Evolutionary conservation across 2,888 invertebrate genomes (phyloP).

Genomic region (Caenorhabditis doughertyi): DNA sequence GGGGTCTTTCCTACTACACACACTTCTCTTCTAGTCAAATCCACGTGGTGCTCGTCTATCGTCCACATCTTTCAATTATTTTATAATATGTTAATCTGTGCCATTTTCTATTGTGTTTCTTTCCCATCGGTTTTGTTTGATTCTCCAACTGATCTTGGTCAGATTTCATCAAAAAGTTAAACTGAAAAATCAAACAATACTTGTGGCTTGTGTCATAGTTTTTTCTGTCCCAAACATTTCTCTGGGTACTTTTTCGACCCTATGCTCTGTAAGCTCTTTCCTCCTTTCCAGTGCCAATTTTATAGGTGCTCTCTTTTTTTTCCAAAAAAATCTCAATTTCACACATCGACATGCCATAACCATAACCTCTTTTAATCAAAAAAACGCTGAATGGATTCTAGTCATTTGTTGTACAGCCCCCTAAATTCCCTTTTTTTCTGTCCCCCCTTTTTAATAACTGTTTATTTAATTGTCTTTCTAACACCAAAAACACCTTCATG

Average conservation of each 20-base stretch:
- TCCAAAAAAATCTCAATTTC: slow-evolving; percentile 53
- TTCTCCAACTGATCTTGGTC: too few species aligned
- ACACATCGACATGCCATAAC: slow-evolving; percentile 58
- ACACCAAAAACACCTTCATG: slow-evolving; percentile 18
- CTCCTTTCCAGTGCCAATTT: slow-evolving; percentile 49
- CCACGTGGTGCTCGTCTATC: slow-evolving; percentile 56
- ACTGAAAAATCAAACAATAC: neutral
- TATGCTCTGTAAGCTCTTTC: neutral
- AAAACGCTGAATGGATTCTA: slow-evolving; percentile 56
- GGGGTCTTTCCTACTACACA: slow-evolving; percentile 34
- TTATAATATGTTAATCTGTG: slow-evolving; percentile 48
- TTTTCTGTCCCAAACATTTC: too few species aligned
- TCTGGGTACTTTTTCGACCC: slow-evolving; percentile 56
- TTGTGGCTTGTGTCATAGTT: slow-evolving; percentile 41
- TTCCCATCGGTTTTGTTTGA: slow-evolving; percentile 27
- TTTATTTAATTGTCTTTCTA: slow-evolving; percentile 47
- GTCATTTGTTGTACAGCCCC: slow-evolving; percentile 62
- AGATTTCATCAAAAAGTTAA: too few species aligned
- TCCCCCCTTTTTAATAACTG: neutral
- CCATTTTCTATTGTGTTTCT: slow-evolving; percentile 30
- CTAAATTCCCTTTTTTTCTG: neutral
- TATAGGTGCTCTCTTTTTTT: slow-evolving; percentile 45
- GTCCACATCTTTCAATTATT: slow-evolving; percentile 50
- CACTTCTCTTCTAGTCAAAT: slow-evolving; percentile 45
- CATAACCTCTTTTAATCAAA: slow-evolving; percentile 4